Conservation (phyloP, 2,113 vertebrate species). For the Hippocampus abdominalis region DNA sequence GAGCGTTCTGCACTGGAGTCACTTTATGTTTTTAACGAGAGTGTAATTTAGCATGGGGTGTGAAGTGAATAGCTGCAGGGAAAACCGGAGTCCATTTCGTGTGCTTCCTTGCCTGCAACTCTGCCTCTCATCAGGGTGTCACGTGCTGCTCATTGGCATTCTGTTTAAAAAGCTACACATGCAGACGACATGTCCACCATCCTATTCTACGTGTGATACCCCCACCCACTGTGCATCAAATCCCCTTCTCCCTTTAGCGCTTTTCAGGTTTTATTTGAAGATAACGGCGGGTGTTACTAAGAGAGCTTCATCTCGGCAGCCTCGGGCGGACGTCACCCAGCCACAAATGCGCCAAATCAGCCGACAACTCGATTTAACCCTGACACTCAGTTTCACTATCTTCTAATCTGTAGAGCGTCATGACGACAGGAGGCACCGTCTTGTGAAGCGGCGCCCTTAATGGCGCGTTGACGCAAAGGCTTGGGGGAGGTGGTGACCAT, state of each 20-base stretch:
- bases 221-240: conserved; percentile 1
- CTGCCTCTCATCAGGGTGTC: neutral
- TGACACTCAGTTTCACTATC: conserved; percentile 45
- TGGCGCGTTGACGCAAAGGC: neutral
- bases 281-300: conserved; percentile 30
- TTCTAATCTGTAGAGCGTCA: conserved; percentile 47
- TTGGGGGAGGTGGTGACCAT: conserved; percentile 2
- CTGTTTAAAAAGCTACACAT: neutral
- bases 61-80: conserved; percentile 1
- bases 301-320: conserved; percentile 23
- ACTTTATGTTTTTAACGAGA: neutral
- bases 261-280: conserved; percentile 41
- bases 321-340: conserved; percentile 12
- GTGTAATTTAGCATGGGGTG: neutral
- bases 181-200: neutral
- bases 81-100: neutral
- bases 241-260: conserved; percentile 16
- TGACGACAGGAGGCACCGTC: conserved; percentile 41
- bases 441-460: conserved; percentile 26
- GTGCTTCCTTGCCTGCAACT: neutral
- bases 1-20: neutral
- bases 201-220: neutral
- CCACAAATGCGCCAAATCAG: conserved; percentile 23
- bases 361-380: conserved; percentile 42
- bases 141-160: conserved; percentile 10